Base-by-base conservation (phyloP, 2,888 invertebrate genomes). In the Hemaris fuciformis region DNA sequence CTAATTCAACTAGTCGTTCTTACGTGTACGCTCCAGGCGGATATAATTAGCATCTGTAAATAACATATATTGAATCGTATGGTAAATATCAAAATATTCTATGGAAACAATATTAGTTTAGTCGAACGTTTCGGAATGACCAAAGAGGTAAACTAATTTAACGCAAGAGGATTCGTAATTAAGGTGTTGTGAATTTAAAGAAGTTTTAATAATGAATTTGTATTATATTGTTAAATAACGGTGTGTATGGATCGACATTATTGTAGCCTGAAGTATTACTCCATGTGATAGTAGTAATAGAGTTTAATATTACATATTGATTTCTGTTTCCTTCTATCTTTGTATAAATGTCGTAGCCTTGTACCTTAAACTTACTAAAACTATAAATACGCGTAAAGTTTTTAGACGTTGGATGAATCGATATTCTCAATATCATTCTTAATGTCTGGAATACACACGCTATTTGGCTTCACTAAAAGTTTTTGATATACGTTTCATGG, bases 281-380 rank as follows among this genome's bases (percentile, higher is more conserved):
- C 81, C 86, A 89, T 91, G 91, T 91, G 91, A 91, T 91, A 91
- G 88, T 91, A 91, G 91, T 75, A 78, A 76, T 81, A 80, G 73
- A 77, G 66, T 70, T 66, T 66, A 72, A 71, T 53, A 41, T 53
- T 34, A 41, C 41, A 48, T 48, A 15, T 25, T 60, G n/a, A 60
- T 53, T 73, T 69, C 43, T 62, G 31, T 71, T 72, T 61, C 57
- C 38, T 38, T n/a, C 48, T 60, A 45, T 65, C 63, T 65, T 64
- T 48, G 66, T 64, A 27, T 62, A 53, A 53, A 53, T 18, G 18
- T 18, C 31, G 31, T 53, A 53, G 27, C 57, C 22, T 61, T 58
- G 59, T 60, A 60, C 27, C 66, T 59, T 13, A n/a, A 18, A n/a
- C n/a, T 15, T 48, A 48, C 25, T 27, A 15, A 27, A 27, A n/a